These are phyloP conservation scores for Zaprionus vittiger DNA, from an alignment of 1,140 invertebrate genomes.

Conservation along the genomic window DNA sequence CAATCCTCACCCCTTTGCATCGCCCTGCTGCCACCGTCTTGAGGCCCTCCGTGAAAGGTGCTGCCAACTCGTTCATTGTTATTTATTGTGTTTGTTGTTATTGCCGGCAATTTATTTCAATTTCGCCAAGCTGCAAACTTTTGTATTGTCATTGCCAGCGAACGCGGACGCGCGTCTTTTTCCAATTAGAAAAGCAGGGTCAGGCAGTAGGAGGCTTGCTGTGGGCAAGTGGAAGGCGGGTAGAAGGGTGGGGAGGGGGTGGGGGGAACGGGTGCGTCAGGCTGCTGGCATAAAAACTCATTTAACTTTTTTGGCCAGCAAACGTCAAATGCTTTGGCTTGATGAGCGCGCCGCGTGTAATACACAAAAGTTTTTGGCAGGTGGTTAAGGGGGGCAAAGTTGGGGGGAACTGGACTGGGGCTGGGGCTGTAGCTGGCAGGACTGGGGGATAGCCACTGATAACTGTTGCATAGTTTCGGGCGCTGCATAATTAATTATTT, in stretches of 20 bases:
- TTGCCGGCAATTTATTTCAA: constrained; percentile 83
- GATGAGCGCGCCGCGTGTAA: constrained; percentile 56
- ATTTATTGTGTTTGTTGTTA: constrained; percentile 81
- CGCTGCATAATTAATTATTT: constrained; percentile 76
- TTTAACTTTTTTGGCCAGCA: constrained; percentile 75
- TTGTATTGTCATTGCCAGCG: constrained; percentile 77
- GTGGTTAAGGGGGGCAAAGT: constrained; percentile 29
- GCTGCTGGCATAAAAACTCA: constrained; percentile 71
- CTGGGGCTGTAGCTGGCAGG: not conserved
- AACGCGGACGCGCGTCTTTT: constrained; percentile 62
- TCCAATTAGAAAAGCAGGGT: constrained; percentile 67
- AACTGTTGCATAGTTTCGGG: constrained; percentile 76
- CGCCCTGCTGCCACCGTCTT: not conserved
- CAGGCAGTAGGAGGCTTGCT: no score
- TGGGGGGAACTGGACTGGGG: not conserved
- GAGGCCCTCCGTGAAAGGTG: constrained; percentile 42
- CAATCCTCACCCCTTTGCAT: no score
- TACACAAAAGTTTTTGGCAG: constrained; percentile 67
- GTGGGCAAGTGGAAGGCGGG: not conserved
- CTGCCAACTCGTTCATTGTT: constrained; percentile 80
- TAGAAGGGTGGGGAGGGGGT: not conserved
- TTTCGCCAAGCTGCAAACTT: constrained; percentile 73
- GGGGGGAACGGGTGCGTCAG: not conserved
- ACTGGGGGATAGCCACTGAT: constrained; percentile 19
- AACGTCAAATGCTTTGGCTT: constrained; percentile 69